These are phyloP conservation scores for Lymantria monacha DNA, from an alignment of 2,888 invertebrate genomes.

Conservation along the genomic window DNA sequence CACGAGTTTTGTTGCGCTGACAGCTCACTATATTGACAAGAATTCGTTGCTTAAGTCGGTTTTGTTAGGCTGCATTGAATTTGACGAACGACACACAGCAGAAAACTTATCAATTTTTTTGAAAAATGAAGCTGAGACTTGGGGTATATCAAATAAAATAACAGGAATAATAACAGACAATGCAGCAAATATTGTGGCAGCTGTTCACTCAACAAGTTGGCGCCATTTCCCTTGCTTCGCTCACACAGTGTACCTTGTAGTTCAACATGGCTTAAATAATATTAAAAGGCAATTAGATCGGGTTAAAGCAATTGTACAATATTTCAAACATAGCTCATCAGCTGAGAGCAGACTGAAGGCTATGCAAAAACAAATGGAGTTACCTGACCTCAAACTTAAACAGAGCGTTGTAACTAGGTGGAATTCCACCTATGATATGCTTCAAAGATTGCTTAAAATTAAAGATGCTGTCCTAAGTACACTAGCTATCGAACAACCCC, in stretches of 20 bases:
- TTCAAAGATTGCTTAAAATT: slow-evolving; percentile 4
- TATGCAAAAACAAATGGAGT: too few relatives aligned
- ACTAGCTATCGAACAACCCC: background rate
- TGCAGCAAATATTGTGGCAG: slow-evolving; percentile 25
- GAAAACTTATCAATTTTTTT: slow-evolving; percentile 8
- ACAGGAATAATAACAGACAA: slow-evolving; percentile 19
- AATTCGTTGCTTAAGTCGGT: slow-evolving; percentile 3
- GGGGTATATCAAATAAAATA: slow-evolving; percentile 15
- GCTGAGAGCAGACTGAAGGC: too few relatives aligned
- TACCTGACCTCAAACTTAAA: slow-evolving; percentile 1
- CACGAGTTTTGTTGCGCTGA: slow-evolving; percentile 7
- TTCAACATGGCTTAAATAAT: background rate
- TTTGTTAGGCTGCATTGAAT: slow-evolving; percentile 12
- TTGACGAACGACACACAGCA: background rate
- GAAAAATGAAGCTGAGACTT: slow-evolving; percentile 1
- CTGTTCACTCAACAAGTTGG: slow-evolving; percentile 19
- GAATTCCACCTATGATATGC: too few relatives aligned
- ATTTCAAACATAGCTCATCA: background rate
- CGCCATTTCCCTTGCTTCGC: slow-evolving; percentile 29
- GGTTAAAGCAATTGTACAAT: too few relatives aligned
- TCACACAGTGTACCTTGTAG: slow-evolving; percentile 23
- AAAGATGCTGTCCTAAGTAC: slow-evolving; percentile 6
- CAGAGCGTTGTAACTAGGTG: slow-evolving; percentile 8
- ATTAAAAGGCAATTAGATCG: too few relatives aligned
- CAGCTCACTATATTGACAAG: slow-evolving; percentile 14